Percentiles rank a stretch among this genome's conserved stretches.
Evolutionary conservation across 2,888 invertebrate genomes (phyloP).

Genomic region (Melangyna quadrimaculata): DNA sequence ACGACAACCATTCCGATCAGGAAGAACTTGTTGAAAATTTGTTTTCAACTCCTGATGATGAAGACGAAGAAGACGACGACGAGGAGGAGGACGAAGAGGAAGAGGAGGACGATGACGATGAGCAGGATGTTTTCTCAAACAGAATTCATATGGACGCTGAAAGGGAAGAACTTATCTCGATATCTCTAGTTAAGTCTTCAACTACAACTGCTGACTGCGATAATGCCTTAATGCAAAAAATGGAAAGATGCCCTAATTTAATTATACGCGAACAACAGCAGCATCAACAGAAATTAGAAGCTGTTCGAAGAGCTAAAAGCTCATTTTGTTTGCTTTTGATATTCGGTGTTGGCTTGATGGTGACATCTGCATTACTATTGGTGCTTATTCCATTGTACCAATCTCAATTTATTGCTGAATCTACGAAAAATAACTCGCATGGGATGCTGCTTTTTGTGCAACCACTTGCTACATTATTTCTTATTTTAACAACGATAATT

Average conservation of each 20-base stretch:
- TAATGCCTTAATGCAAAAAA: conserved; percentile 62
- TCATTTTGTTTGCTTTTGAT: conserved; percentile 76
- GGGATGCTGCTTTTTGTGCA: conserved; percentile 74
- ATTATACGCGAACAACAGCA: conserved; percentile 72
- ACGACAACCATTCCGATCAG: conserved; percentile 71
- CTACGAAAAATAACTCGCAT: conserved; percentile 72
- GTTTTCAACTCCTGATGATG: conserved; percentile 73
- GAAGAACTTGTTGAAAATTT: conserved; percentile 74
- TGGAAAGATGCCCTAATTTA: conserved; percentile 67
- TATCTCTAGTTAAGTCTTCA: conserved; percentile 59
- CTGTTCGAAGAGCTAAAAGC: conserved; percentile 62
- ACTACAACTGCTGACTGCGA: conserved; percentile 31
- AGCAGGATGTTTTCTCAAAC: conserved; percentile 63
- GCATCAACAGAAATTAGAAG: conserved; percentile 64
- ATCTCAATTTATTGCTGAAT: conserved; percentile 73
- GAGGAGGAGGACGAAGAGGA: conserved; percentile 73
- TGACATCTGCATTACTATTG: conserved; percentile 82
- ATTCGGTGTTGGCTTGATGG: conserved; percentile 80
- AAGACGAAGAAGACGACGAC: conserved; percentile 71
- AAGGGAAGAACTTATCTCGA: conserved; percentile 71
- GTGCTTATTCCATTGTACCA: conserved; percentile 82
- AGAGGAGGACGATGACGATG: conserved; percentile 57
- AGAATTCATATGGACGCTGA: conserved; percentile 70
- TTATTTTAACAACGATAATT: conserved; percentile 69
- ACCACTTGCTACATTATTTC: conserved; percentile 72